Conservation (phyloP, 2,888 invertebrate genomes). For the Parochlus steinenii region DNA sequence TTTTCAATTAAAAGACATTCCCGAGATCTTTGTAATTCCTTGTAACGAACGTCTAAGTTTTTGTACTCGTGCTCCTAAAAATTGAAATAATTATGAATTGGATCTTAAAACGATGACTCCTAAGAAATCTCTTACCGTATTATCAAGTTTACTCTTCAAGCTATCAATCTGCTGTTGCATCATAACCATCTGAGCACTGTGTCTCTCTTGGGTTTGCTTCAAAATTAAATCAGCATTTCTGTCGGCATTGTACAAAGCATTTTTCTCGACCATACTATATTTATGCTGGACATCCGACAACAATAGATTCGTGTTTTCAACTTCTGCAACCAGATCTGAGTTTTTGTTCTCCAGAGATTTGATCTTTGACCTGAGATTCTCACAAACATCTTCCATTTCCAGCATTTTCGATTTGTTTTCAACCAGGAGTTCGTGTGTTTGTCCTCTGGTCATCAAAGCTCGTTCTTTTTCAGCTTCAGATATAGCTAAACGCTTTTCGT, state of each 20-base stretch:
- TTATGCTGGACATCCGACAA: constrained; percentile 32
- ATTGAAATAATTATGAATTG: constrained; percentile 18
- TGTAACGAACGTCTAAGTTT: constrained; percentile 35
- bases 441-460: constrained; percentile 37
- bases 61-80: constrained; percentile 38
- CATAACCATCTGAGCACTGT: constrained; percentile 31
- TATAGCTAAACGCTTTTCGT: constrained; percentile 38
- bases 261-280: constrained; percentile 26
- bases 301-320: constrained; percentile 35
- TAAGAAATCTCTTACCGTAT: constrained; percentile 16
- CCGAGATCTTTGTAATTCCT: constrained; percentile 39
- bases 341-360: constrained; percentile 27
- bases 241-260: constrained; percentile 22
- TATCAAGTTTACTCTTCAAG: constrained; percentile 28
- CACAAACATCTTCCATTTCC: constrained; percentile 23
- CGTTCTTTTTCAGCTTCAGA: constrained; percentile 43
- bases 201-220: constrained; percentile 32
- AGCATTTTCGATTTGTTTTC: constrained; percentile 28
- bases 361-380: constrained; percentile 30
- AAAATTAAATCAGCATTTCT: constrained; percentile 24
- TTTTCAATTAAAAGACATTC: constrained; percentile 45
- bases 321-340: constrained; percentile 35
- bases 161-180: constrained; percentile 33
- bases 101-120: background rate
- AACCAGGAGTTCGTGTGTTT: constrained; percentile 45